A percentile compares a stretch with the other conserved stretches of the same genome.
Conservation (phyloP, 2,113 vertebrate genomes). For the Psittacula cyanocephala region DNA sequence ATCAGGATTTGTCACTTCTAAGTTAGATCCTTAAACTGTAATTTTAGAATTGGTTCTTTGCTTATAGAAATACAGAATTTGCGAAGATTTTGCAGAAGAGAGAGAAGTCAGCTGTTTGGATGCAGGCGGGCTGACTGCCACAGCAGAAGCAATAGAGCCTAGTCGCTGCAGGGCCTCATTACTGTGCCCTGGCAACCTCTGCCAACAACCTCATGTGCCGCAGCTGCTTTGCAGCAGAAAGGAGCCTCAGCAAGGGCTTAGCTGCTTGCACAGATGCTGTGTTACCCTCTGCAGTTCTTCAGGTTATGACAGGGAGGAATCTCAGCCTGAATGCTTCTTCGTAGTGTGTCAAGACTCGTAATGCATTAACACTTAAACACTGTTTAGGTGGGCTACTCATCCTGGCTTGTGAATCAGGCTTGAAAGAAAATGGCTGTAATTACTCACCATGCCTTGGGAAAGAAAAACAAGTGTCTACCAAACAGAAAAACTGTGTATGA, state of each 20-base stretch:
- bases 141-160: background rate
- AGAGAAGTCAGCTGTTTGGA: background rate
- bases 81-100: background rate
- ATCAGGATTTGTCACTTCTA: background rate
- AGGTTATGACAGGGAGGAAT: background rate
- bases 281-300: background rate
- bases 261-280: background rate
- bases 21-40: background rate
- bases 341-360: background rate
- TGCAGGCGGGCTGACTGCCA: rapidly evolving
- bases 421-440: background rate
- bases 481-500: background rate
- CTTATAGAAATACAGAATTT: background rate
- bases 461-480: background rate
- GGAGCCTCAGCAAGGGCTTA: background rate
- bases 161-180: rapidly evolving
- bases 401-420: background rate
- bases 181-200: background rate
- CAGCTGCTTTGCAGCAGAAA: background rate
- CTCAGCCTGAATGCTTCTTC: background rate
- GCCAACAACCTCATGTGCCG: background rate
- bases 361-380: background rate
- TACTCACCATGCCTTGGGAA: background rate
- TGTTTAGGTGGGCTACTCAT: background rate
- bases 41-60: background rate